Evolutionary conservation across 2,113 vertebrate species (phyloP).

Genomic region (Calonectris borealis): DNA sequence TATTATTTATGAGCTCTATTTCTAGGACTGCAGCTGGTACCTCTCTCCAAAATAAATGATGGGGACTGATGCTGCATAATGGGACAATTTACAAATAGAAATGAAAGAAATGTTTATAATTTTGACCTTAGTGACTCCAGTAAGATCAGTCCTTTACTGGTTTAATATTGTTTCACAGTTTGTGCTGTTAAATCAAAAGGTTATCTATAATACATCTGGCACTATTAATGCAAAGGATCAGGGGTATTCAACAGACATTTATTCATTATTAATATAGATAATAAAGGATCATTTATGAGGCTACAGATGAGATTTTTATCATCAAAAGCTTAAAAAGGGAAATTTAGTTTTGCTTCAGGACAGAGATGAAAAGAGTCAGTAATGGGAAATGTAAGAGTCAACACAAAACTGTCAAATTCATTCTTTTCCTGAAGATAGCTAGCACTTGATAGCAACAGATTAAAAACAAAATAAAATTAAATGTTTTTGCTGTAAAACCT

Average conservation of each 20-base stretch:
- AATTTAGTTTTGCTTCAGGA: constrained; percentile 82
- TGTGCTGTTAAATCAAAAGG: constrained; percentile 85
- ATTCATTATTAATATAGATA: constrained; percentile 89
- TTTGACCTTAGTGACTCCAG: constrained; percentile 72
- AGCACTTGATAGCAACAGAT: constrained; percentile 62
- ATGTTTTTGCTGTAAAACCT: constrained; percentile 53
- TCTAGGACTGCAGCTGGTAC: background rate
- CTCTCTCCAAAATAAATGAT: constrained; percentile 22
- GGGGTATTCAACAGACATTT: constrained; percentile 83
- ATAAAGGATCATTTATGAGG: constrained; percentile 86
- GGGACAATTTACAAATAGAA: constrained; percentile 61
- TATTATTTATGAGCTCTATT: constrained; percentile 63
- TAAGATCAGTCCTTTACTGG: constrained; percentile 70
- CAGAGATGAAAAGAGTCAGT: constrained; percentile 69
- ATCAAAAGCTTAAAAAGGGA: constrained; percentile 83
- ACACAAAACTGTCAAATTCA: constrained; percentile 69
- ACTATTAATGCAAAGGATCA: constrained; percentile 80
- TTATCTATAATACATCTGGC: constrained; percentile 84
- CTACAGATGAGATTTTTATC: constrained; percentile 86
- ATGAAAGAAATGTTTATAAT: constrained; percentile 67
- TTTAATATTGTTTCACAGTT: constrained; percentile 82
- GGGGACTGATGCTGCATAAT: constrained; percentile 19
- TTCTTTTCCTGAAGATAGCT: constrained; percentile 58
- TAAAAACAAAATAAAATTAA: constrained; percentile 74
- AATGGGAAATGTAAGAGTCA: constrained; percentile 70